Percentiles rank a stretch among this genome's conserved stretches.
These are phyloP conservation scores for Tringa solitaria DNA, from an alignment of 2,113 vertebrate genomes.

Conservation along the genomic window DNA sequence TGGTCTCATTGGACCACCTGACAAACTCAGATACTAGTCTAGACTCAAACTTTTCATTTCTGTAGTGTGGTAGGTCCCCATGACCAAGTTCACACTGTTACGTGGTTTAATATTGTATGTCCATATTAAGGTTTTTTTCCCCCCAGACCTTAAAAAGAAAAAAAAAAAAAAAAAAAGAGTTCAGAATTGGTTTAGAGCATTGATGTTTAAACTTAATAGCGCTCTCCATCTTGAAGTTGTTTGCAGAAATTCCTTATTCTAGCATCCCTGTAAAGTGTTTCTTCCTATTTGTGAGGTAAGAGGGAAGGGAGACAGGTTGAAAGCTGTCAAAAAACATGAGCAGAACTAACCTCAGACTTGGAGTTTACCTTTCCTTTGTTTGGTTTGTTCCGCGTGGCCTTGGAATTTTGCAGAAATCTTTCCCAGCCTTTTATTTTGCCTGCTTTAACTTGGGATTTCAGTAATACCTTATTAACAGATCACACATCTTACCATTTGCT, in stretches of 20 bases:
- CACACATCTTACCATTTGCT: not conserved
- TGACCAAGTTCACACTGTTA: not conserved
- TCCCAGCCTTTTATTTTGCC: not conserved
- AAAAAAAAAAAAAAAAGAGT: not conserved
- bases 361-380: not conserved
- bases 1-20: not conserved
- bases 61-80: not conserved
- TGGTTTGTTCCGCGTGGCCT: not conserved
- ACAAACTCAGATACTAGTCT: not conserved
- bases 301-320: not conserved
- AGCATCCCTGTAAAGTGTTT: not conserved
- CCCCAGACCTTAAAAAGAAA: not conserved
- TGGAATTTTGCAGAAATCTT: not conserved
- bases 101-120: not conserved
- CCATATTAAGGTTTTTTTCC: not conserved
- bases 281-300: not conserved
- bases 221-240: not conserved
- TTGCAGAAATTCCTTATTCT: not conserved
- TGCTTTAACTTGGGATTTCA: not conserved
- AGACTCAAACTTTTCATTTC: not conserved
- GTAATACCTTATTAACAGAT: not conserved
- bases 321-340: not conserved
- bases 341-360: not conserved
- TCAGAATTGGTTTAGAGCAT: not conserved
- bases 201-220: not conserved